Percentiles rank a stretch among this genome's conserved stretches.
These are phyloP conservation scores for Corythornis leucogaster DNA, from an alignment of 2,797 vertebrate species.

Conservation along the genomic window DNA sequence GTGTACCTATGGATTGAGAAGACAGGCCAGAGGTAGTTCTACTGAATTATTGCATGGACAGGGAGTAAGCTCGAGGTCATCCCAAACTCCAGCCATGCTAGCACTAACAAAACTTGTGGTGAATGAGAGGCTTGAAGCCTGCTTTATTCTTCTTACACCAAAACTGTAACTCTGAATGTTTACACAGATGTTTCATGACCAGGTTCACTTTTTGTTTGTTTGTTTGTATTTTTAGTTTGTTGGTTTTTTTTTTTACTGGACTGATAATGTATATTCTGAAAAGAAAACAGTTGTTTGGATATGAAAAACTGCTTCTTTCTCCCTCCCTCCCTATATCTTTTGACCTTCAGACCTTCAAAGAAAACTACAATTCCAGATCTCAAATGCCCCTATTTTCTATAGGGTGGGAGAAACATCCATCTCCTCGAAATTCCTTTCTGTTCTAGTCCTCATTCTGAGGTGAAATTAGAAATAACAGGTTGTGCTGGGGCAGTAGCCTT, in stretches of 20 bases:
- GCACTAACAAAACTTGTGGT: neutral
- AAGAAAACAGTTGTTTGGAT: neutral
- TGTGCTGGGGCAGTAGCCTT: neutral
- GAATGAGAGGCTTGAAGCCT: neutral
- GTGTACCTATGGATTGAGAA: neutral
- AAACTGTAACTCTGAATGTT: neutral
- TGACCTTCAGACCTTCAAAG: neutral
- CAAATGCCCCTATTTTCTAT: neutral
- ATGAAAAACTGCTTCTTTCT: neutral
- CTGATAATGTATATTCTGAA: neutral
- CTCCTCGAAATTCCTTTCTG: neutral
- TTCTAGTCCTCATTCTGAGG: neutral
- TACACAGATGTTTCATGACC: neutral
- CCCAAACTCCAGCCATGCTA: neutral
- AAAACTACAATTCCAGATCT: neutral
- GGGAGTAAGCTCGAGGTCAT: neutral
- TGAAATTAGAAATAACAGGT: neutral
- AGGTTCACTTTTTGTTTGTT: neutral
- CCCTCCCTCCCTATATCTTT: neutral
- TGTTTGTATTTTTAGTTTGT: neutral
- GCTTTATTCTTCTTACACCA: neutral
- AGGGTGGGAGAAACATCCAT: neutral
- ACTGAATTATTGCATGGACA: neutral
- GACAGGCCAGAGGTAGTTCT: neutral
- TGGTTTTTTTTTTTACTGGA: neutral